phyloP scores from a whole-genome alignment of 2,113 vertebrate genomes.

The Scartelaos histophorus region DNA sequence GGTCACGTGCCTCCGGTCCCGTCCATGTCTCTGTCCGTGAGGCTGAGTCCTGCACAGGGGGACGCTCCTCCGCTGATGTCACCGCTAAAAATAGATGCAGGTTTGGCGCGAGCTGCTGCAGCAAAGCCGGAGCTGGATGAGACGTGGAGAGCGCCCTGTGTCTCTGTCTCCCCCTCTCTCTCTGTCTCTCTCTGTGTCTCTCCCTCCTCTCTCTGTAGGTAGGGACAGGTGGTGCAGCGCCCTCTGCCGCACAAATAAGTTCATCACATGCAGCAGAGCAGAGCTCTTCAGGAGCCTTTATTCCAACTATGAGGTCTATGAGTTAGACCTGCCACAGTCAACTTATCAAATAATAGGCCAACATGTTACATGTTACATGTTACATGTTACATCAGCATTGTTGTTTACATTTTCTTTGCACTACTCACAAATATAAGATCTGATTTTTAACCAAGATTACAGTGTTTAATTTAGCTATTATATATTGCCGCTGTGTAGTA shows the following conservation, averaged over 20 bases:
- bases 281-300: too few relatives aligned
- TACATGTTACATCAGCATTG: too few relatives aligned
- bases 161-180: not conserved
- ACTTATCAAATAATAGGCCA: too few relatives aligned
- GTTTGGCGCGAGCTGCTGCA: not conserved
- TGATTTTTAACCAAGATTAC: too few relatives aligned
- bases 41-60: not conserved
- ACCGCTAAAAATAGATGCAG: not conserved
- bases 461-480: too few relatives aligned
- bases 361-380: too few relatives aligned
- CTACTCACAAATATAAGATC: too few relatives aligned
- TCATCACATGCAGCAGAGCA: not conserved
- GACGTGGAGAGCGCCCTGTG: not conserved
- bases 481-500: too few relatives aligned
- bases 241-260: not conserved
- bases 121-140: not conserved
- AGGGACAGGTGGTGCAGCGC: not conserved
- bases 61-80: not conserved
- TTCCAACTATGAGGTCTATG: too few relatives aligned
- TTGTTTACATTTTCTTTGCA: too few relatives aligned
- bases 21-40: conserved; percentile 5
- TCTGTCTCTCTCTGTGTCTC: not conserved
- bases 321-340: too few relatives aligned
- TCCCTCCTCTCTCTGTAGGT: not conserved
- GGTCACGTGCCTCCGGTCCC: conserved; percentile 5